These are phyloP conservation scores for Conchocele bisecta DNA, from an alignment of 2,888 invertebrate genomes.

Conservation along the genomic window DNA sequence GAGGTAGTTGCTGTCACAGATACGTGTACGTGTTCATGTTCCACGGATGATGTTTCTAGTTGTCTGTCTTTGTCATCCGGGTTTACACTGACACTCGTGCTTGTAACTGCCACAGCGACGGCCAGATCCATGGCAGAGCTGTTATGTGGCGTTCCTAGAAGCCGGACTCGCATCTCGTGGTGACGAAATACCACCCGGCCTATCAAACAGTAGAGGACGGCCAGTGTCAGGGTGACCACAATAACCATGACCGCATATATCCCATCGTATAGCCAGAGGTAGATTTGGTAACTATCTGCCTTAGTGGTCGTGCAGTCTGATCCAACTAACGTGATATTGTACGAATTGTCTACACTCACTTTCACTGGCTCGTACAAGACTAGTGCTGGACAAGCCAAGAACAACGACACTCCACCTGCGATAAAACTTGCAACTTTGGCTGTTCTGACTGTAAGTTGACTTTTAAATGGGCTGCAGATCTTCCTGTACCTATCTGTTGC, in stretches of 20 bases:
- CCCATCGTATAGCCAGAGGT: slow-evolving; percentile 62
- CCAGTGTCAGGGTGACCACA: slow-evolving; percentile 41
- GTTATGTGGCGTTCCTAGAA: not conserved
- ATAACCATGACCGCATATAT: slow-evolving; percentile 62
- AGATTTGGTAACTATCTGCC: slow-evolving; percentile 39
- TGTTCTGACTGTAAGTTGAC: slow-evolving; percentile 58
- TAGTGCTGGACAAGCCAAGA: slow-evolving; percentile 62
- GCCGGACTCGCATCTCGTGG: not conserved
- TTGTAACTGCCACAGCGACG: too few species aligned
- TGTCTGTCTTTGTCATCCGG: too few species aligned
- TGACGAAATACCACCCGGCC: slow-evolving; percentile 49
- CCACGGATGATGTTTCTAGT: too few species aligned
- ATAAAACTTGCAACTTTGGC: slow-evolving; percentile 50
- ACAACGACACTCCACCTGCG: slow-evolving; percentile 33
- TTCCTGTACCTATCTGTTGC: slow-evolving; percentile 69
- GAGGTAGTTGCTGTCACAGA: too few species aligned
- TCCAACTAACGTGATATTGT: slow-evolving; percentile 44
- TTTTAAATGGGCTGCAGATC: slow-evolving; percentile 68
- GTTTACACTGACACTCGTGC: too few species aligned
- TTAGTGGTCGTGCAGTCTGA: slow-evolving; percentile 67
- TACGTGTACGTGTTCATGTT: too few species aligned
- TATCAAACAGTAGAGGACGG: slow-evolving; percentile 62
- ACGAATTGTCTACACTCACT: slow-evolving; percentile 51
- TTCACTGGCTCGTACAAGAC: slow-evolving; percentile 63
- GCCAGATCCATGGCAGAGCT: not conserved